phyloP scores from a whole-genome alignment of 1,140 invertebrate genomes.

The Mamestra configurata region DNA sequence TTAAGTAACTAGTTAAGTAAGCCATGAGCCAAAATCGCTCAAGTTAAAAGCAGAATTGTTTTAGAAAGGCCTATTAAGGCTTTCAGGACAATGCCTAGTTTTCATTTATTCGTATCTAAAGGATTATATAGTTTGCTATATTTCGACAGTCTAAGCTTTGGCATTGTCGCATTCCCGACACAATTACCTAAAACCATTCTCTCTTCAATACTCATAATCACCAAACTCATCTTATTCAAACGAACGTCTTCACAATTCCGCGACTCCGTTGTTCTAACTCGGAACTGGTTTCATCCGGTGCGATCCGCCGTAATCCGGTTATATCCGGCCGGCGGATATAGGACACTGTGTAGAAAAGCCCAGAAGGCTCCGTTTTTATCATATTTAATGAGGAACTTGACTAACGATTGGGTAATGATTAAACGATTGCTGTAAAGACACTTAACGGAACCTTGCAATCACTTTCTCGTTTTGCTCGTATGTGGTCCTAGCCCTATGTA shows the following conservation, averaged over 20 bases:
- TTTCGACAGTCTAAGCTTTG: not conserved
- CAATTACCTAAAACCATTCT: constrained; percentile 27
- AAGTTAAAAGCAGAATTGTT: too few species aligned
- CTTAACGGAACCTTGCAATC: too few species aligned
- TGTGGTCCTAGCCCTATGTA: too few species aligned
- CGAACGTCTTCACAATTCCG: constrained; percentile 35
- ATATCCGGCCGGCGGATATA: constrained; percentile 50
- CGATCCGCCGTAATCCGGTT: constrained; percentile 57
- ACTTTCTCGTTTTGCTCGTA: too few species aligned
- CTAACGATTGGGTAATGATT: not conserved
- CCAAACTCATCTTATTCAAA: constrained; percentile 39
- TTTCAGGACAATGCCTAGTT: not conserved
- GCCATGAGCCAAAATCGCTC: too few species aligned
- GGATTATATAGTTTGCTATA: not conserved
- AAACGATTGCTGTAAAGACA: too few species aligned
- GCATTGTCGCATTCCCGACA: not conserved
- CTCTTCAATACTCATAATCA: constrained; percentile 32
- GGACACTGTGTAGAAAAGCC: not conserved
- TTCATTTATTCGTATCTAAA: not conserved
- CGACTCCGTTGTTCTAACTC: constrained; percentile 42
- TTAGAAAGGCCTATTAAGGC: too few species aligned
- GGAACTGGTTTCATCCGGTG: constrained; percentile 47
- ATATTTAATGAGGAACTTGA: not conserved
- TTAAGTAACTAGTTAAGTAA: too few species aligned
- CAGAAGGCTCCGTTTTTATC: not conserved